Evolutionary conservation across 2,113 vertebrate genomes (phyloP), one percentile per base, ranked within the genome.

Genomic region (Tenebrosternarchus preto): DNA sequence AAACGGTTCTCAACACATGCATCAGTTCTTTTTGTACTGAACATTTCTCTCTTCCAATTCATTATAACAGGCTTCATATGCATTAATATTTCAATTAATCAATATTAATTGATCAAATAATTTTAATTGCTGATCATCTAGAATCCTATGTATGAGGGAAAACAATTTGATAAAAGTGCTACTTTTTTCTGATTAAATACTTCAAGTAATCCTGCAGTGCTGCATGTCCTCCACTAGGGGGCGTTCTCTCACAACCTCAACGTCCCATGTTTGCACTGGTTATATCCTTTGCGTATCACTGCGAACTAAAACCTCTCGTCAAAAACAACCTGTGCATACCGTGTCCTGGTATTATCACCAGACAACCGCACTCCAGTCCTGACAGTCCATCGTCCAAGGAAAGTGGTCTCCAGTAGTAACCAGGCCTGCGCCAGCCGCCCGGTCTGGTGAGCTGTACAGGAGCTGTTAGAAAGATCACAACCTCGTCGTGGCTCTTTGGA

Each of bases 401-500:
- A 57, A 63, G 59, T 15, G 33, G 20, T 36, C 46, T 39, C 24
- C 39, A 66, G 59, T 27, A 64, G 39, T 50, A 11, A 46, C 29
- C 39, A 70, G 56, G 22, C n/a, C 27, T 25, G 19, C 56, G 76
- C 19, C n/a, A 33, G 60, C 67, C 33, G 25, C 53, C 24, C 8
- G 39, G 25, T 66, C 80, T 63, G 55, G 55, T 69, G 70, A 56
- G 39, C 27, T 61, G 50, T 68, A 60, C 2, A 60, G 66, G 60
- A 27, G 50, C 16, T 50, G 39, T 2, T 61, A 76, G 60, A 19
- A 25, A 46, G 76, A 77, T 43, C 55, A 25, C 57, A 79, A 74
- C 77, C 68, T 84, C 85, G 82, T 83, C 75, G 66, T 77, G 75
- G 88, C 86, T 93, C 92, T 93, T 93, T 94, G 92, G 91, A 90